These are phyloP conservation scores for Zaprionus kolodkinae DNA, from an alignment of 1,140 invertebrate species.

Conservation along the genomic window DNA sequence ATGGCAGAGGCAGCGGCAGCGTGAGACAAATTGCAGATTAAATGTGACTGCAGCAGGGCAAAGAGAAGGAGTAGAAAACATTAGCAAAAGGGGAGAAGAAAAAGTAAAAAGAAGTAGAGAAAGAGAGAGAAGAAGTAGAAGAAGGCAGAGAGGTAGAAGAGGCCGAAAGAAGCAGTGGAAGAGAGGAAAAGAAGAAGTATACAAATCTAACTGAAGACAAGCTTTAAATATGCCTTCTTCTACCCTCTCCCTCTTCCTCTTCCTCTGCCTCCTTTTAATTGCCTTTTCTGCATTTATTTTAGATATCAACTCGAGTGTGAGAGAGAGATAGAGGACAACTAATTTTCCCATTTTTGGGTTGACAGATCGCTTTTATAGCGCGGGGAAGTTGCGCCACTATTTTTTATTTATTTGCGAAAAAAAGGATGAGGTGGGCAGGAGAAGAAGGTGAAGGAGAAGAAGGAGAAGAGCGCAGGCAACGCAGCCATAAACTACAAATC, in stretches of 20 bases:
- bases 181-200: neutral
- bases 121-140: no score
- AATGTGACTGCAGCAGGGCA: conserved; percentile 26
- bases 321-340: conserved; percentile 26
- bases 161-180: neutral
- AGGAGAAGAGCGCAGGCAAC: conserved; percentile 49
- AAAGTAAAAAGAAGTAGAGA: no score
- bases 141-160: no score
- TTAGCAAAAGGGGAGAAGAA: neutral
- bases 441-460: conserved; percentile 35
- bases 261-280: conserved; percentile 44
- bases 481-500: conserved; percentile 80
- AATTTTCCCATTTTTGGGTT: conserved; percentile 60
- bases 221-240: neutral
- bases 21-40: conserved; percentile 49
- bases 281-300: conserved; percentile 61
- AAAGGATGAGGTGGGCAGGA: conserved; percentile 4
- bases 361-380: conserved; percentile 21
- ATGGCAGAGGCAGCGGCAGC: conserved; percentile 18
- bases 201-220: neutral
- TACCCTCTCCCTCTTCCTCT: neutral
- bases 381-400: conserved; percentile 62
- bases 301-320: conserved; percentile 40
- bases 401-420: conserved; percentile 65
- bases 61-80: neutral